Evolutionary conservation across 1,140 invertebrate genomes (phyloP), one percentile per base, ranked within the genome.

Genomic region (Olivierus martensii): DNA sequence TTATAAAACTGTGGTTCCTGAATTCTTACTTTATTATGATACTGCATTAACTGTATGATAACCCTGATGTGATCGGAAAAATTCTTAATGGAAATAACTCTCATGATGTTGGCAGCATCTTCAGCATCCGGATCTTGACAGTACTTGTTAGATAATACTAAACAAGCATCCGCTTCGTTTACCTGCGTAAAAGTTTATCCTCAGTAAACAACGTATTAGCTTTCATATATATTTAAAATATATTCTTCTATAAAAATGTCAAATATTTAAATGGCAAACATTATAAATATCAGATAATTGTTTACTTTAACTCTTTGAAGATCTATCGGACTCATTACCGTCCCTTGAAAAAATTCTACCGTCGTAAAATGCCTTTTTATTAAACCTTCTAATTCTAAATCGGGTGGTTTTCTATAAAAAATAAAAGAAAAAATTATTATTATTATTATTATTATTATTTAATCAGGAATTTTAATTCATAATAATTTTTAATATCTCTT

Each of bases 41-140:
- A 79, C 56, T 79, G 76, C 63, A 79, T 68, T 10, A 78, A 63
- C 59, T 78, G 77, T n/a, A 78, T 71, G 53, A 79, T 78, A 18
- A 75, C 69, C 37, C 71, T 52, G 57, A 77, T 75, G 46, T 77
- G 70, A 22, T 74, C 70, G 53, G 72, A 73, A 61, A 71, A 78
- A 61, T 78, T 78, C 61, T 78, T 78, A 17, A 78, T 75, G 10
- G 75, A 75, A 50, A 78, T 78, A 0, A 77, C 76, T 48, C 66
- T 38, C 66, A 68, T 69, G 15, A 70, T 71, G 51, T 70, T 69
- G 12, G 68, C 65, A 7, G 73, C 75, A 61, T 78, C 77, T 61
- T 78, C 76, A 19, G 73, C 73, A 58, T 78, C 74, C 14, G 76
- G 75, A 59, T 78, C 74, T 46, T 68, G 65, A 55, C 72, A 74